phyloP scores from a whole-genome alignment of 2,113 vertebrate genomes.

The Girardinichthys multiradiatus region DNA sequence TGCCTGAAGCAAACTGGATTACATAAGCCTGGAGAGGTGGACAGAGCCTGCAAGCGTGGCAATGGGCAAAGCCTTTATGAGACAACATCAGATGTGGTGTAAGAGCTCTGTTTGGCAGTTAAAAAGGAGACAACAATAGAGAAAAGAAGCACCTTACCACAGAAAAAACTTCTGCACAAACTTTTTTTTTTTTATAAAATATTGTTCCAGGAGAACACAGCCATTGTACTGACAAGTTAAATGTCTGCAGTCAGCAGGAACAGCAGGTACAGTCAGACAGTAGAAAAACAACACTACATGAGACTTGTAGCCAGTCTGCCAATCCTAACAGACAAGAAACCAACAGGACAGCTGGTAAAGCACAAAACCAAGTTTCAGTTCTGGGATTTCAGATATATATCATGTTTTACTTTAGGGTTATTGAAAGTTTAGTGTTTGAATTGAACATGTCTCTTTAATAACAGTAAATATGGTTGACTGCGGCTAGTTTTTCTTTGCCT shows the following conservation, averaged over 20 bases:
- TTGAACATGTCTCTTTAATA: too few species aligned
- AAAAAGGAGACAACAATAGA: conserved; percentile 4
- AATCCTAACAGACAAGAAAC: background rate
- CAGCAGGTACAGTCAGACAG: conserved; percentile 19
- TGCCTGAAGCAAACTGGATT: conserved; percentile 47
- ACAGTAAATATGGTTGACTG: too few species aligned
- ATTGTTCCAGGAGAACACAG: background rate
- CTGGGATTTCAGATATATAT: background rate
- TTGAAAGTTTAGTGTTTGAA: too few species aligned
- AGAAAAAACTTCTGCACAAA: background rate
- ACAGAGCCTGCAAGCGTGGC: background rate
- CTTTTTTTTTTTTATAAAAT: background rate
- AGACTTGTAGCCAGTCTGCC: conserved; percentile 6
- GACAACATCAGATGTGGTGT: background rate
- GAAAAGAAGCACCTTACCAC: background rate
- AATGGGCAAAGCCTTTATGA: background rate
- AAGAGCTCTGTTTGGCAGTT: background rate
- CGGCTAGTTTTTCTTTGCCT: too few species aligned
- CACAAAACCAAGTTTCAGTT: background rate
- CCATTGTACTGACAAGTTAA: conserved; percentile 6
- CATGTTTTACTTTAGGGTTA: background rate
- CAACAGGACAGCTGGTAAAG: conserved; percentile 7
- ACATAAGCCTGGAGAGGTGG: conserved; percentile 11
- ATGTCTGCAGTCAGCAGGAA: conserved; percentile 3
- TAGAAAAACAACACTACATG: conserved; percentile 4